phyloP scores from a whole-genome alignment of 64 coral and sea anemone genomes.

The Stichodactyla mertensii region DNA sequence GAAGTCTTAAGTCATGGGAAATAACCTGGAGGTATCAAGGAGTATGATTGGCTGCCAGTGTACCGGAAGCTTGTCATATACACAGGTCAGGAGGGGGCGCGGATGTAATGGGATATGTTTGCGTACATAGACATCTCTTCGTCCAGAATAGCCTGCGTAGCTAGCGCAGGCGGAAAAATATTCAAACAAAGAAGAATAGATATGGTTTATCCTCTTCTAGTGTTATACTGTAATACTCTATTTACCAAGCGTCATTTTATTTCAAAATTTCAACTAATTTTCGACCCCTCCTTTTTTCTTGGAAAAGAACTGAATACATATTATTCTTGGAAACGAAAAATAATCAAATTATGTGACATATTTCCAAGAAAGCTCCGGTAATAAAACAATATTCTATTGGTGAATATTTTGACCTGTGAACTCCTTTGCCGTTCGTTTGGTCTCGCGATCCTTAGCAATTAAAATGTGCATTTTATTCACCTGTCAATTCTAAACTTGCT shows the following conservation, averaged over 20 bases:
- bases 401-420: neutral
- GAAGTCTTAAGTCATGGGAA: neutral
- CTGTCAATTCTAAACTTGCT: too few species aligned
- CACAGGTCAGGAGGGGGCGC: too few species aligned
- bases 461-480: too few species aligned
- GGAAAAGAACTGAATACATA: neutral
- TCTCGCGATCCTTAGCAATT: too few species aligned
- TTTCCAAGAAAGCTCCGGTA: neutral
- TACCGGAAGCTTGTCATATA: neutral
- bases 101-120: too few species aligned
- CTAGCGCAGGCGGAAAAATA: too few species aligned
- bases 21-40: neutral
- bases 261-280: neutral
- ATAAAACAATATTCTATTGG: neutral
- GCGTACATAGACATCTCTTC: too few species aligned
- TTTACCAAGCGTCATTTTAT: neutral
- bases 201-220: too few species aligned
- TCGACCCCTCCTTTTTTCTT: neutral
- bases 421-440: neutral
- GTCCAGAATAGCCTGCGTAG: too few species aligned
- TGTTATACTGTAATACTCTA: too few species aligned
- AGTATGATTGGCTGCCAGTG: neutral
- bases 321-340: neutral
- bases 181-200: too few species aligned
- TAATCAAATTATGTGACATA: neutral